These are phyloP conservation scores for Columba janthina DNA, from an alignment of 2,113 vertebrate genomes.

Conservation along the genomic window DNA sequence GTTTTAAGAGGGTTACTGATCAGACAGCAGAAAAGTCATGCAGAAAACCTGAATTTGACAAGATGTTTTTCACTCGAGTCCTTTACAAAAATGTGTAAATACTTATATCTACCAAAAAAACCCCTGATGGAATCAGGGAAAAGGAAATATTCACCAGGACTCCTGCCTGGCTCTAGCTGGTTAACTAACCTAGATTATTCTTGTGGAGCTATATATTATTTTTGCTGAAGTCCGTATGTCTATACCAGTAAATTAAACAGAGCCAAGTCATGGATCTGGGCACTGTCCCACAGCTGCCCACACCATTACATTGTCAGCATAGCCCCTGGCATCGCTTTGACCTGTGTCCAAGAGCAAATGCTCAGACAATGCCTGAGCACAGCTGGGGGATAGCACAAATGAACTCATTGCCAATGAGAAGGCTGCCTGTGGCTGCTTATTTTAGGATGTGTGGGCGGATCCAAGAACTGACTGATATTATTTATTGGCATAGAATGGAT, in stretches of 20 bases:
- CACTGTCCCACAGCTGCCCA: not conserved
- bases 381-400: not conserved
- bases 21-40: not conserved
- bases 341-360: not conserved
- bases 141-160: not conserved
- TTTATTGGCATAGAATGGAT: not conserved
- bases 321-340: not conserved
- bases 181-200: not conserved
- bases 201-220: not conserved
- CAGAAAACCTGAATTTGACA: not conserved
- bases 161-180: not conserved
- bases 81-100: not conserved
- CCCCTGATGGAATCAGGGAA: not conserved
- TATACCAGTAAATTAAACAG: not conserved
- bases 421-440: not conserved
- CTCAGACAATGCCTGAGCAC: not conserved
- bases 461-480: not conserved
- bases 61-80: not conserved
- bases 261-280: not conserved
- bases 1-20: not conserved
- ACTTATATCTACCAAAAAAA: not conserved
- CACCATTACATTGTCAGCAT: not conserved
- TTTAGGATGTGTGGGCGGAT: not conserved
- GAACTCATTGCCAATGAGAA: not conserved
- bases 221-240: not conserved